Percentiles rank a stretch among this genome's conserved stretches.
These are phyloP conservation scores for Harpalus rufipes DNA, from an alignment of 2,888 invertebrate genomes.

Conservation along the genomic window DNA sequence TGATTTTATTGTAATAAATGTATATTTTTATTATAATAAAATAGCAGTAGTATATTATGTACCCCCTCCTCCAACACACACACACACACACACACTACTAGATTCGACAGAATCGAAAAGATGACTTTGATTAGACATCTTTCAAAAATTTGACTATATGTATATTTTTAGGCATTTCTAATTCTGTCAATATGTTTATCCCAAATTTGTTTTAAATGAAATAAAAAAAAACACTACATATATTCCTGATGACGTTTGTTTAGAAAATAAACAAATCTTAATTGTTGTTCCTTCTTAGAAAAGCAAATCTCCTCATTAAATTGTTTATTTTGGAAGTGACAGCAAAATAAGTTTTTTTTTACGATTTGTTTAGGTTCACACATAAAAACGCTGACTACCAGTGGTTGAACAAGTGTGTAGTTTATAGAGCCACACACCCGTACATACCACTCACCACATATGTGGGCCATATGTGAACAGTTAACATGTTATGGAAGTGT, in stretches of 20 bases:
- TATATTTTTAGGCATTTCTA: too few species aligned
- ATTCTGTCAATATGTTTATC: too few species aligned
- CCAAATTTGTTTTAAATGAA: too few species aligned
- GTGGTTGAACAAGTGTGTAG: conserved; percentile 50
- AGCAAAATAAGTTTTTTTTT: conserved; percentile 48
- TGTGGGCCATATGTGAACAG: conserved; percentile 38
- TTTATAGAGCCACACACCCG: conserved; percentile 6
- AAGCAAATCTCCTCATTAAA: neutral
- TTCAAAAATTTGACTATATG: too few species aligned
- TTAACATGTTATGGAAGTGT: conserved; percentile 26
- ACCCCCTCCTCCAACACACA: too few species aligned
- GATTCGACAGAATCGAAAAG: too few species aligned
- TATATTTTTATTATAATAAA: too few species aligned
- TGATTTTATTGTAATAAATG: too few species aligned
- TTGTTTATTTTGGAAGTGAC: neutral
- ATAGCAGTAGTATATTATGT: too few species aligned
- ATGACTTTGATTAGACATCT: too few species aligned
- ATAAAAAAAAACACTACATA: too few species aligned
- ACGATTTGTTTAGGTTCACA: conserved; percentile 40
- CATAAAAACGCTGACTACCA: conserved; percentile 36
- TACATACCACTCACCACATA: conserved; percentile 15
- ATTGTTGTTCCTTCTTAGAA: neutral
- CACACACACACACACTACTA: too few species aligned
- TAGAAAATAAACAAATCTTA: neutral
- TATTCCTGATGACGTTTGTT: neutral